Conservation (phyloP, 2,113 vertebrate genomes). For the Cepphus grylle region DNA sequence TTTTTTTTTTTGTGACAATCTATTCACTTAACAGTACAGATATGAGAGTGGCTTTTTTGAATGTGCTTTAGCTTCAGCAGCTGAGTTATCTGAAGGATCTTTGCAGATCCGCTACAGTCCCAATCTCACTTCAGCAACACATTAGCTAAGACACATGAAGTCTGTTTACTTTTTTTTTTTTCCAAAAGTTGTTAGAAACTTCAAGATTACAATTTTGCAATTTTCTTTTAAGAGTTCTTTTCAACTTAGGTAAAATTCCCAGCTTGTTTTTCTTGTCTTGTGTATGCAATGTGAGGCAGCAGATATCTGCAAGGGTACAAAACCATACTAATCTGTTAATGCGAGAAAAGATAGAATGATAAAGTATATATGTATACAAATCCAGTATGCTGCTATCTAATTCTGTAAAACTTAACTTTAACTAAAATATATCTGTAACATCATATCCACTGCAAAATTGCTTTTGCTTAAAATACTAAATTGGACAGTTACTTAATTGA, state of each 20-base stretch:
- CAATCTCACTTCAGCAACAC: background rate
- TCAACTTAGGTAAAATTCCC: background rate
- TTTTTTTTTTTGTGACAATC: background rate
- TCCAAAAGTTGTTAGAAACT: background rate
- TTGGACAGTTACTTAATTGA: background rate
- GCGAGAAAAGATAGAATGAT: background rate
- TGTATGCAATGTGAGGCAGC: background rate
- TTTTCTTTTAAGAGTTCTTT: background rate
- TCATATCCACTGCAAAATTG: background rate
- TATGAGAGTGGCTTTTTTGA: background rate
- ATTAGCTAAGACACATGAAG: background rate
- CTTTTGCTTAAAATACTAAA: background rate
- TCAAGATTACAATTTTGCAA: background rate
- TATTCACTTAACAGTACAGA: background rate
- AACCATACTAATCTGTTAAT: background rate
- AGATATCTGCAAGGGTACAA: background rate
- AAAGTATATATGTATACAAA: background rate
- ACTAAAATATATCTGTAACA: background rate
- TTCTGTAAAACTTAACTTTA: background rate
- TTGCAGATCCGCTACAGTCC: background rate
- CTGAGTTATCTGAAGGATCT: background rate
- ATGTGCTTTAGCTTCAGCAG: background rate
- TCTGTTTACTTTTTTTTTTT: background rate
- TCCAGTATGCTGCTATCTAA: background rate
- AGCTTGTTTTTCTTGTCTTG: background rate